Base-by-base conservation (phyloP, 2,113 vertebrate species). In the Scomber colias region DNA sequence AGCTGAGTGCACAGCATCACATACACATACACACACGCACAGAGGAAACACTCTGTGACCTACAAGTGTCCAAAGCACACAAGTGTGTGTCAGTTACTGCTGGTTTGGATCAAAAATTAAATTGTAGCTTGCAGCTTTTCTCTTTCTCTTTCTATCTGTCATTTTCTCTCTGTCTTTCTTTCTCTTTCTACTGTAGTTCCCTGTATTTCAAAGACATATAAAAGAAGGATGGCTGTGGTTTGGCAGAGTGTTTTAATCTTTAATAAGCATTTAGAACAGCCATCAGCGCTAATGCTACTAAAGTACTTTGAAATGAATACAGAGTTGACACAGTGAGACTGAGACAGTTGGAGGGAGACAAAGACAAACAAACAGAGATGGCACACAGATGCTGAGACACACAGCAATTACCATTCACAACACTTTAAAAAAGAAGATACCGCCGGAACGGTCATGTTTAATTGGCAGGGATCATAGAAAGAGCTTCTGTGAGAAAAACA, bases 31-130 rank as follows among this genome's bases (percentile, higher is more conserved):
- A 71, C 65, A 55, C 79, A 82, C 67, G 59, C 51, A 76, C 16
- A 75, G 19, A 77, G 44, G 71, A 71, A 74, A 71, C 82, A 90
- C 81, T 70, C 75, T 56, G 75, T 88, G 87, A 92, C 89, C 91
- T 90, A 92, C 92, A 93, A 92, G 89, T 92, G 91, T 90, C 89
- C 81, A 90, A 85, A 88, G 83, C 84, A 84, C 83, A 87, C 86
- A 84, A 85, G 84, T 87, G 87, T 84, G 83, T 78, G 60, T 90
- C 89, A 89, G 75, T 90, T 82, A 84, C 77, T 84, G 85, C 85
- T 83, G 87, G 82, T 90, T 90, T 81, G 77, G 75, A 83, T 86
- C 71, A 89, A 87, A 91, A 89, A 89, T 88, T 81, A 74, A 90
- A 90, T 77, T 81, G 86, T 81, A 71, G 85, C 84, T 88, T 60